Conservation (phyloP, 1,140 invertebrate genomes). For the Lordiphosa clarofinis region DNA sequence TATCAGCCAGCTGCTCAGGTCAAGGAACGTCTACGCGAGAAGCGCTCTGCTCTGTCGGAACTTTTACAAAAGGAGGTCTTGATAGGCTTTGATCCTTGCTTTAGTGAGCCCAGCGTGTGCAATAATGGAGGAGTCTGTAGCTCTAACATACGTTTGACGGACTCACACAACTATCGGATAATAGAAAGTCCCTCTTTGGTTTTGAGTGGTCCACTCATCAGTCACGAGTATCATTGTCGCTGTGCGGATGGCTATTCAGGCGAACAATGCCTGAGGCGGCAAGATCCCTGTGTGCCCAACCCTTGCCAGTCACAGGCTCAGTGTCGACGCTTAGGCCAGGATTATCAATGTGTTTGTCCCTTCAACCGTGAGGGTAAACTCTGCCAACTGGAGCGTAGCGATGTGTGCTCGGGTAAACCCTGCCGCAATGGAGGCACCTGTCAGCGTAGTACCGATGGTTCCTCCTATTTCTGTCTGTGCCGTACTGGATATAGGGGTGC, state of each 20-base stretch:
- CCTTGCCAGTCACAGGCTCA: conserved; percentile 90
- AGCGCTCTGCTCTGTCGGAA: conserved; percentile 83
- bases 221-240: conserved; percentile 88
- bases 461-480: conserved; percentile 94
- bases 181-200: conserved; percentile 89
- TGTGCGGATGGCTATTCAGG: conserved; percentile 90
- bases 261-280: conserved; percentile 88
- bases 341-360: conserved; percentile 91
- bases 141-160: conserved; percentile 85
- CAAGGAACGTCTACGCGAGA: conserved; percentile 83
- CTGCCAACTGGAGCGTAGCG: conserved; percentile 91
- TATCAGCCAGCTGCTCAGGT: conserved; percentile 84
- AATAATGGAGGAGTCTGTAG: conserved; percentile 89
- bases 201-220: conserved; percentile 88
- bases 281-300: conserved; percentile 95
- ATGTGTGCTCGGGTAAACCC: conserved; percentile 90
- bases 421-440: conserved; percentile 95
- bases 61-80: conserved; percentile 83
- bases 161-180: conserved; percentile 82
- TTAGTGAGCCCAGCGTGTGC: conserved; percentile 81
- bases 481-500: conserved; percentile 92
- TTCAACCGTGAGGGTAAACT: conserved; percentile 87
- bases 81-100: conserved; percentile 88
- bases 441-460: conserved; percentile 90
- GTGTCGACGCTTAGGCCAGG: conserved; percentile 89